phyloP scores from a whole-genome alignment of 2,113 vertebrate genomes.

The Anhinga rufa region DNA sequence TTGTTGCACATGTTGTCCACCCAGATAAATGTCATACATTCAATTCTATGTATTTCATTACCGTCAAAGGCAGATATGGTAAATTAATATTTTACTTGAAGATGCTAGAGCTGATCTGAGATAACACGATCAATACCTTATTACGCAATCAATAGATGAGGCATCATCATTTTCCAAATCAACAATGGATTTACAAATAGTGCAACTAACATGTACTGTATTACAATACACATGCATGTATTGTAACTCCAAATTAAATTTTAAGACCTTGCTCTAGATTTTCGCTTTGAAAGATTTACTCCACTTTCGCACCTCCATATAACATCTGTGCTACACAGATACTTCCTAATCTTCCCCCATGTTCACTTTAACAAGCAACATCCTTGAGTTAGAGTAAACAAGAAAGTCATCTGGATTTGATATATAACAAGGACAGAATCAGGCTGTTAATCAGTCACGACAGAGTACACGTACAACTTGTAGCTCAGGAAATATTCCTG shows the following conservation, averaged over 20 bases:
- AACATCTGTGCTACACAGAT: background rate
- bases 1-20: background rate
- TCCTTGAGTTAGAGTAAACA: background rate
- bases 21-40: too few relatives aligned
- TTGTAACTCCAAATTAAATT: background rate
- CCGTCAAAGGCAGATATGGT: background rate
- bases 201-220: background rate
- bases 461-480: background rate
- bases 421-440: background rate
- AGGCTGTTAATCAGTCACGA: background rate
- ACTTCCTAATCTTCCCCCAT: background rate
- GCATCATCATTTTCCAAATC: background rate
- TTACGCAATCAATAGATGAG: background rate
- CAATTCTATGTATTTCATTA: too few relatives aligned
- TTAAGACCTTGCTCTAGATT: background rate
- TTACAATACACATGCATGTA: background rate
- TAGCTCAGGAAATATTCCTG: background rate
- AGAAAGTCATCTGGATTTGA: conserved; percentile 31
- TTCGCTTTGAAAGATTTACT: background rate
- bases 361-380: background rate
- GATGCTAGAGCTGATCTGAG: background rate
- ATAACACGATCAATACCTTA: background rate
- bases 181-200: background rate
- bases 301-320: background rate
- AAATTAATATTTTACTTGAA: background rate